Conservation (phyloP, 2,888 invertebrate species). For the Sminthurinus aureus region DNA sequence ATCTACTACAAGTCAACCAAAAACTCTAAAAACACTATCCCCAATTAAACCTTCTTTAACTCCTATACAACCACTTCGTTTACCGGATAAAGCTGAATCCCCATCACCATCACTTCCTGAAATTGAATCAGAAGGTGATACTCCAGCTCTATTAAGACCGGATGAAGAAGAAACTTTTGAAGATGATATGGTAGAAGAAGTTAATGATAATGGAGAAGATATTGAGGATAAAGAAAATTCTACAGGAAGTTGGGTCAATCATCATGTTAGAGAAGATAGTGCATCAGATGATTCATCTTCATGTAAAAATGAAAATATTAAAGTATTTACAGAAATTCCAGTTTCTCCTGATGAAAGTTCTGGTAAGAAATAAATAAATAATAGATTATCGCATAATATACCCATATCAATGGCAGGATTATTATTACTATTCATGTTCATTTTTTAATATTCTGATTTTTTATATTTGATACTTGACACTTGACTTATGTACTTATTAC, state of each 20-base stretch:
- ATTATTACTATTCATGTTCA: too few species aligned
- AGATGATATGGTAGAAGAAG: conserved; percentile 22
- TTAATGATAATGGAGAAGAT: conserved; percentile 20
- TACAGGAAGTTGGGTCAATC: conserved; percentile 31
- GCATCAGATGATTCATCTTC: conserved; percentile 40
- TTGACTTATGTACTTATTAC: too few species aligned
- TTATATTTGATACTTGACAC: too few species aligned
- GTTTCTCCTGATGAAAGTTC: conserved; percentile 40
- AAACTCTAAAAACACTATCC: conserved; percentile 19
- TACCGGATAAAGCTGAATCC: conserved; percentile 7
- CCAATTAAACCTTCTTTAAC: conserved; percentile 1
- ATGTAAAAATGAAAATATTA: conserved; percentile 33
- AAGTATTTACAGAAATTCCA: conserved; percentile 36
- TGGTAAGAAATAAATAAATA: conserved; percentile 9
- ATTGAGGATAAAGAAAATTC: conserved; percentile 41
- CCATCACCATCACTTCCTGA: conserved; percentile 25
- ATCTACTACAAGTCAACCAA: conserved; percentile 5
- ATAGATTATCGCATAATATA: too few species aligned
- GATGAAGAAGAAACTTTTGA: conserved; percentile 38
- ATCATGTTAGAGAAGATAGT: conserved; percentile 22
- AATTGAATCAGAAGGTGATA: conserved; percentile 30
- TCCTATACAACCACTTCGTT: background rate
- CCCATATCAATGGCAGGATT: too few species aligned
- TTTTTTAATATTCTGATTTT: too few species aligned
- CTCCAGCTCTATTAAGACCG: conserved; percentile 32